Conservation (phyloP, 2,888 invertebrate species). For the Lordiphosa fenestrarum region DNA sequence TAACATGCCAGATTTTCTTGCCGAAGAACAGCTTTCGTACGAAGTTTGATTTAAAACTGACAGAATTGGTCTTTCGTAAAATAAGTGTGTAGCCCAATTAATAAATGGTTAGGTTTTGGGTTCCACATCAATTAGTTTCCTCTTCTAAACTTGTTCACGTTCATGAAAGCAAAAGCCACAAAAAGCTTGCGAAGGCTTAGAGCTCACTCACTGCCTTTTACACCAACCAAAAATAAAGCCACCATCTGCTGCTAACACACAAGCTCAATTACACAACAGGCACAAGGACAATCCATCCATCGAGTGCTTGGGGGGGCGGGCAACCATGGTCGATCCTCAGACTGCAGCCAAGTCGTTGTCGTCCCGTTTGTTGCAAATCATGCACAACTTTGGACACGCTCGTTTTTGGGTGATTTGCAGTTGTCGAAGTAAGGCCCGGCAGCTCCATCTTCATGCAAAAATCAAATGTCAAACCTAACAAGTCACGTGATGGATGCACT, state of each 20-base stretch:
- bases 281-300: slow-evolving; percentile 10
- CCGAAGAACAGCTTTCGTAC: too few species aligned
- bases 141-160: slow-evolving; percentile 1
- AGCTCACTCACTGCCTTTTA: background rate
- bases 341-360: slow-evolving; percentile 4
- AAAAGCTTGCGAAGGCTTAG: background rate
- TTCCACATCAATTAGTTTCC: background rate
- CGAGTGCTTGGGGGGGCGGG: slow-evolving; percentile 3
- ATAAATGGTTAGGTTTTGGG: too few species aligned
- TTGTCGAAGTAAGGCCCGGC: slow-evolving; percentile 18
- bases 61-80: too few species aligned
- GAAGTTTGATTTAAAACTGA: too few species aligned
- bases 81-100: too few species aligned
- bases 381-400: slow-evolving; percentile 36
- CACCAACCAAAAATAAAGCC: slow-evolving; percentile 3
- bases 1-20: too few species aligned
- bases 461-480: slow-evolving; percentile 51
- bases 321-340: slow-evolving; percentile 16
- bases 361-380: slow-evolving; percentile 34
- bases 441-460: slow-evolving; percentile 38
- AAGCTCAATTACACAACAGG: slow-evolving; percentile 27
- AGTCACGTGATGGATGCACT: slow-evolving; percentile 53
- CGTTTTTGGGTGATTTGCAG: slow-evolving; percentile 42
- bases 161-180: slow-evolving; percentile 4
- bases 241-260: slow-evolving; percentile 14